Conservation (phyloP, 2,113 vertebrate genomes). For the Ellobius talpinus region DNA sequence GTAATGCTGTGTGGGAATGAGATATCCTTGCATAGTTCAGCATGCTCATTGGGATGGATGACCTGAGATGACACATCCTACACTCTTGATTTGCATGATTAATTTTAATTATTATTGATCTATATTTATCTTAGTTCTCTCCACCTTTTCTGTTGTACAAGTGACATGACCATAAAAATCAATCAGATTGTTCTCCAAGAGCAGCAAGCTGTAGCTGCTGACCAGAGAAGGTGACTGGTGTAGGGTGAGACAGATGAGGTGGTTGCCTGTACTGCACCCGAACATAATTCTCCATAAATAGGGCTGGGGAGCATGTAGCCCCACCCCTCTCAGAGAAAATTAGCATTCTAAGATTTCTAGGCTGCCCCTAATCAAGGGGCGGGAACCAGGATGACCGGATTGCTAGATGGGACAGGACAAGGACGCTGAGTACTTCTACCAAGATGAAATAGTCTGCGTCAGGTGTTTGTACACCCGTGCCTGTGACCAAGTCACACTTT, state of each 20-base stretch:
- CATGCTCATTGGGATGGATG: neutral
- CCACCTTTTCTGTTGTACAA: neutral
- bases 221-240: neutral
- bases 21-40: neutral
- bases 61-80: neutral
- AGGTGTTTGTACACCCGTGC: neutral
- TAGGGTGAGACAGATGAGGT: conserved; percentile 4
- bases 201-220: conserved; percentile 19
- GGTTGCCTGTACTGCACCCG: neutral
- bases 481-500: neutral
- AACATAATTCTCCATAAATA: no score
- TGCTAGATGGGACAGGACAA: neutral
- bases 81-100: neutral
- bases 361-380: conserved; percentile 4
- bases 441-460: neutral
- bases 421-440: neutral
- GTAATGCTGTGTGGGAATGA: neutral
- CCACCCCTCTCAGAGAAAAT: neutral
- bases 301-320: neutral
- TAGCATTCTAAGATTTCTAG: neutral
- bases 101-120: neutral
- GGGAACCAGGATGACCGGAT: neutral
- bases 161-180: neutral
- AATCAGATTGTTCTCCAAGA: neutral
- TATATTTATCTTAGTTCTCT: neutral